These are phyloP conservation scores for Oreochromis aureus DNA, from an alignment of 2,113 vertebrate species.

Conservation along the genomic window DNA sequence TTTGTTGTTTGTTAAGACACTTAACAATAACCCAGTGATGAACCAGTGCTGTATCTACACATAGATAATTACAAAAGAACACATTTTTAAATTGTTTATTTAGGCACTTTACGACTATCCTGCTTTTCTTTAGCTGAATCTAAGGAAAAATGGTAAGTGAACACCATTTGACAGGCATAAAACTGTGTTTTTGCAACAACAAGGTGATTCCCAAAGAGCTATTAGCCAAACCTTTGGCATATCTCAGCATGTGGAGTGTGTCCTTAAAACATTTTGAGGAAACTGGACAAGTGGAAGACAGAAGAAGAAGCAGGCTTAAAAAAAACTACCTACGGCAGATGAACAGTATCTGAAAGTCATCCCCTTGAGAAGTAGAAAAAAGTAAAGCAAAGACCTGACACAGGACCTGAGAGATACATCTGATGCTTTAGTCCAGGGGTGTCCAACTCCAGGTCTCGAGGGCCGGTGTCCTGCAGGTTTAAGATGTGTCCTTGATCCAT, in stretches of 20 bases:
- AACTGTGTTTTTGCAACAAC: background rate
- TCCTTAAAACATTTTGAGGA: background rate
- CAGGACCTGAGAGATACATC: background rate
- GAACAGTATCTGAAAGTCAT: background rate
- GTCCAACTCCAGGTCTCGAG: background rate
- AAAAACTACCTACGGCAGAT: background rate
- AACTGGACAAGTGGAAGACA: background rate
- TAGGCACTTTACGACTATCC: accelerated
- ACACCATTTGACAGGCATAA: background rate
- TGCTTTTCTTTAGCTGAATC: background rate
- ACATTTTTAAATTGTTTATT: background rate
- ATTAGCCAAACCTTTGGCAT: background rate
- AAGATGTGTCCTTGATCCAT: background rate
- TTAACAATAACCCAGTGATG: background rate
- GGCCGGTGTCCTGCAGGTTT: background rate
- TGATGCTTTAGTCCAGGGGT: background rate
- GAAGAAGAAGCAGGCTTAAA: background rate
- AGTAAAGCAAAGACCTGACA: background rate
- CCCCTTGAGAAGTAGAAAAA: background rate
- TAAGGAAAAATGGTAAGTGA: background rate
- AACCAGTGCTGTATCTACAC: background rate
- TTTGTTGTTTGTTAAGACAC: background rate
- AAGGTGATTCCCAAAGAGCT: background rate
- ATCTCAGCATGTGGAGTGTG: background rate
- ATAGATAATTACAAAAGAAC: background rate